These are phyloP conservation scores for Salminus brasiliensis DNA, from an alignment of 2,113 vertebrate species.

Conservation along the genomic window DNA sequence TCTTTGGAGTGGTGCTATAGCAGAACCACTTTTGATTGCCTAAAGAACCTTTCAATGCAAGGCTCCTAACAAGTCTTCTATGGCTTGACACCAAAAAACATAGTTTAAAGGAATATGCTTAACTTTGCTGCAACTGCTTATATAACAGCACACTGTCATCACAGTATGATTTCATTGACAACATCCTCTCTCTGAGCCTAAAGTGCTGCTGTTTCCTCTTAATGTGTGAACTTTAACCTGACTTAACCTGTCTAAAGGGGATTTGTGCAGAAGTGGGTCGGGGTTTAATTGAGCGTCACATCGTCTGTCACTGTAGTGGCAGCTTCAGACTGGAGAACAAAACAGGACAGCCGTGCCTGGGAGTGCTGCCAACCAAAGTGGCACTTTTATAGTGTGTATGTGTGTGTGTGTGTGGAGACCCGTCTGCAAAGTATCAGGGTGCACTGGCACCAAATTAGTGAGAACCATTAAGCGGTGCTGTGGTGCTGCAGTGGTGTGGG, in stretches of 20 bases:
- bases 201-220: not conserved
- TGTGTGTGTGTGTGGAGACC: not conserved
- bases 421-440: slow-evolving; percentile 2
- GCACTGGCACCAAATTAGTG: not conserved
- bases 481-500: slow-evolving; percentile 9
- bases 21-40: too few relatives aligned
- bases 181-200: not conserved
- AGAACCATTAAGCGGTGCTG: not conserved
- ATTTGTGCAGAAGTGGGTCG: slow-evolving; percentile 20
- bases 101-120: not conserved
- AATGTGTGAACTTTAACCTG: not conserved
- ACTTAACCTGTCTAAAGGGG: slow-evolving; percentile 2
- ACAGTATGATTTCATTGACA: not conserved
- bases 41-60: too few relatives aligned
- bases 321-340: slow-evolving; percentile 30
- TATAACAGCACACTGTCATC: not conserved
- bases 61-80: too few relatives aligned
- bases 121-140: not conserved
- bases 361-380: slow-evolving; percentile 23
- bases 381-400: slow-evolving; percentile 6
- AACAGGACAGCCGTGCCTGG: slow-evolving; percentile 30
- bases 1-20: too few relatives aligned
- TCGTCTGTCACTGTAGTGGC: slow-evolving; percentile 8
- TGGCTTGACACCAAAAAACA: too few relatives aligned
- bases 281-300: slow-evolving; percentile 31